phyloP scores from a whole-genome alignment of 2,797 vertebrate species.

The Orientallactaga sibirica region DNA sequence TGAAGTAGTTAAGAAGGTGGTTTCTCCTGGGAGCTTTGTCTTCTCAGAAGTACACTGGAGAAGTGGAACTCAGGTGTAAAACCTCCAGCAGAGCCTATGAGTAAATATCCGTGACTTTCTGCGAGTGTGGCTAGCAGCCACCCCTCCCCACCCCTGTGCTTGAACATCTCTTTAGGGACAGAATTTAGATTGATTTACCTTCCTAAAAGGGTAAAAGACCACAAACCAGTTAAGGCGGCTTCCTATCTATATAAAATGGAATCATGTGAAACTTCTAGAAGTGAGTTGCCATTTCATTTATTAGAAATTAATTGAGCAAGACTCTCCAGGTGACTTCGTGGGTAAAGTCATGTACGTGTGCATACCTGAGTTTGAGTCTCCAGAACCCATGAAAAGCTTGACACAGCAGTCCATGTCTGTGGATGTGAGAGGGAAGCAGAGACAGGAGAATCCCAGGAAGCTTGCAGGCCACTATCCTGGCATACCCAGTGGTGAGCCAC shows the following conservation, averaged over 20 bases:
- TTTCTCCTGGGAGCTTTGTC: neutral
- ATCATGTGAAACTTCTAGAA: neutral
- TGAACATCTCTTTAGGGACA: neutral
- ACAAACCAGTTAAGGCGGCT: neutral
- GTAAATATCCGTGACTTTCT: slow-evolving; percentile 1
- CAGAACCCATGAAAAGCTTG: too few species aligned
- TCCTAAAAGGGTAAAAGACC: neutral
- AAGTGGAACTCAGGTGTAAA: slow-evolving; percentile 20
- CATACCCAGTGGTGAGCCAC: too few species aligned
- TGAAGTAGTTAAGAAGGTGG: neutral
- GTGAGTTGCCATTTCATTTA: neutral
- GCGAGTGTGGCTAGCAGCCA: neutral
- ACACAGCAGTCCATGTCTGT: too few species aligned
- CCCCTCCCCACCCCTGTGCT: neutral
- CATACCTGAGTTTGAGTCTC: too few species aligned
- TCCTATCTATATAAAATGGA: neutral
- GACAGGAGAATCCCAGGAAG: too few species aligned
- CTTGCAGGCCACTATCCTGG: too few species aligned
- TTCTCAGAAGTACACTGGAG: neutral
- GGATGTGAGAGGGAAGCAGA: too few species aligned
- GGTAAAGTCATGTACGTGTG: too few species aligned
- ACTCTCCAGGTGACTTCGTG: too few species aligned
- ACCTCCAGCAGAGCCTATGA: neutral
- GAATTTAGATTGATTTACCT: slow-evolving; percentile 1
- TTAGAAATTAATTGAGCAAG: neutral